These are phyloP conservation scores for Drosophila quadrilineata DNA, from an alignment of 1,140 invertebrate species.

Conservation along the genomic window DNA sequence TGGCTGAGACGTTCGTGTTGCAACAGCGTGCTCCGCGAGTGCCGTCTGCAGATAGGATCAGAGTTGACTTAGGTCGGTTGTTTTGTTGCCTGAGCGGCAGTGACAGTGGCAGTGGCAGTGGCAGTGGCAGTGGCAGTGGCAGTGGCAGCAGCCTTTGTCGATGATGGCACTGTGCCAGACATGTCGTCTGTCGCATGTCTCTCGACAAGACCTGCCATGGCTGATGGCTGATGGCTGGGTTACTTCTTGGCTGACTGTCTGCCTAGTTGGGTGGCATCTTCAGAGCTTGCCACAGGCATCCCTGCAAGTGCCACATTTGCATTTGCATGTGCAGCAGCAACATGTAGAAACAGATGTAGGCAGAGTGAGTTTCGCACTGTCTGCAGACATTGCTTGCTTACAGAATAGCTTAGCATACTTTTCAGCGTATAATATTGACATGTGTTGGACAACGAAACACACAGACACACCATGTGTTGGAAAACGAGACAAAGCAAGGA, in stretches of 20 bases:
- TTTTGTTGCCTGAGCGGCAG: not conserved
- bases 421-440: too few species aligned
- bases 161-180: slow-evolving; percentile 31
- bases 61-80: slow-evolving; percentile 4
- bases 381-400: slow-evolving; percentile 12
- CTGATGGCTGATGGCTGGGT: too few species aligned
- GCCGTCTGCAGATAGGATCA: slow-evolving; percentile 9
- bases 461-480: not conserved
- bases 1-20: too few species aligned
- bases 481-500: not conserved
- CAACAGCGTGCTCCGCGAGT: not conserved
- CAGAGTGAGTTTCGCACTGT: too few species aligned
- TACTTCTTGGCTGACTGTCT: too few species aligned
- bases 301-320: slow-evolving; percentile 26
- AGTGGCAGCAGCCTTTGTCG: too few species aligned
- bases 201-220: too few species aligned
- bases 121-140: too few species aligned
- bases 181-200: slow-evolving; percentile 34
- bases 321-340: slow-evolving; percentile 4
- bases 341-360: not conserved
- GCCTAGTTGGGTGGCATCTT: too few species aligned
- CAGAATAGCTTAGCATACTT: slow-evolving; percentile 55
- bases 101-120: too few species aligned
- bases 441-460: not conserved
- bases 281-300: not conserved